Evolutionary conservation across 2,888 invertebrate species (phyloP), one percentile per base, ranked within the genome.

Genomic region (Liposcelis brunnea): DNA sequence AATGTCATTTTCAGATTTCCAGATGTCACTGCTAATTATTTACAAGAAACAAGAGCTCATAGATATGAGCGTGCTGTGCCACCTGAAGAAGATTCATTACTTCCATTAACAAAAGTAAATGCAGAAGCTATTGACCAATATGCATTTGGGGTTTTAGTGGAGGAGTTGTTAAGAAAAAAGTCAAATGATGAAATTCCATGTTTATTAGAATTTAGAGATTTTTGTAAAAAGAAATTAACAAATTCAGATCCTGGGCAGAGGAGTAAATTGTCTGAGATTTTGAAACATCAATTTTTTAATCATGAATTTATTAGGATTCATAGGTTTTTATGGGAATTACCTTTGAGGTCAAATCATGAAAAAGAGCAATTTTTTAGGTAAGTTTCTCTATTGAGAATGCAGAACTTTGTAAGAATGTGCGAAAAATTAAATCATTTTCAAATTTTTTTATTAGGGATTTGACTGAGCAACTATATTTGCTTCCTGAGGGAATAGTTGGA

Each of bases 301-400:
- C 85, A 87, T 58, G 83, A 86, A 55, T 89, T 90, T 59, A 77
- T 90, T 49, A 67, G 72, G 16, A 81, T 90, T 52, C 77, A 86
- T 59, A 78, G 80, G 50, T 90, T 89, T 63, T 66, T 91, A 1
- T 76, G 76, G 53, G 83, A 85, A 58, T 64, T 91, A 44, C 83
- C 90, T 1, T 59, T 90, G 32, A 89, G 90, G 61, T 69, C 68
- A 47, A 78, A 80, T 52, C 67, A 68, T 44, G 86, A 89, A 53
- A 89, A 81, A 58, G 70, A 74, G 50, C 65, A 72, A 46, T 91
- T 91, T 61, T 91, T 91, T 59, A 71, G 74, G 72, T 71, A 54
- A 55, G 57, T 53, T 31, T 11, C 32, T 43, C 18, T 18, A 12
- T 19, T 1, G n/a, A n/a, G n/a, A n/a, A n/a, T n/a, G n/a, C n/a